Evolutionary conservation across 2,888 invertebrate species (phyloP).

Genomic region (Drosophila cyrtoloma): DNA sequence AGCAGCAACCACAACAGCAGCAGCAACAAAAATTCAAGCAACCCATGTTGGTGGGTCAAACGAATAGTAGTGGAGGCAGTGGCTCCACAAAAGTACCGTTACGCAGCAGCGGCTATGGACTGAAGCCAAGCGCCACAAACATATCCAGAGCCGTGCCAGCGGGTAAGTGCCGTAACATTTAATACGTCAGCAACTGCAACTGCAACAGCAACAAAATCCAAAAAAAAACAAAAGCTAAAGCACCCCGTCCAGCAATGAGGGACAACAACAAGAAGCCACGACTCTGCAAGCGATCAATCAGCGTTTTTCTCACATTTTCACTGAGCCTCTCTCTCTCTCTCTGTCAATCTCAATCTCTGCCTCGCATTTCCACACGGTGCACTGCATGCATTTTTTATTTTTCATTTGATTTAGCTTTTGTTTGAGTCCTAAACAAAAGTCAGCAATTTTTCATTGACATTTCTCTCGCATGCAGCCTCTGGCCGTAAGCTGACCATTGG

Average conservation of each 20-base stretch:
- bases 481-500: constrained; percentile 92
- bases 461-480: constrained; percentile 87
- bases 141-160: constrained; percentile 34
- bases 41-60: constrained; percentile 71
- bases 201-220: constrained; percentile 34
- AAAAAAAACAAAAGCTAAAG: constrained; percentile 12
- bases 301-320: constrained; percentile 41
- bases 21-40: constrained; percentile 49
- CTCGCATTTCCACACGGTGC: constrained; percentile 28
- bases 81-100: constrained; percentile 29
- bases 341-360: constrained; percentile 4
- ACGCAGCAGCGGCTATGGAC: constrained; percentile 73
- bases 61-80: constrained; percentile 1
- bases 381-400: constrained; percentile 44
- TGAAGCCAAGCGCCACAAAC: constrained; percentile 25
- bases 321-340: constrained; percentile 24
- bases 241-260: constrained; percentile 27
- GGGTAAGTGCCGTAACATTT: constrained; percentile 61
- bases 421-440: constrained; percentile 6
- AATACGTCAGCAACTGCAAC: constrained; percentile 41
- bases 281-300: constrained; percentile 42
- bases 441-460: background rate
- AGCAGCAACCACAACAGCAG: constrained; percentile 8
- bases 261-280: constrained; percentile 23
- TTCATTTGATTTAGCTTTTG: constrained; percentile 24